Conservation (phyloP, 1,140 invertebrate genomes). For the Mycetomoellerius zeteki region DNA sequence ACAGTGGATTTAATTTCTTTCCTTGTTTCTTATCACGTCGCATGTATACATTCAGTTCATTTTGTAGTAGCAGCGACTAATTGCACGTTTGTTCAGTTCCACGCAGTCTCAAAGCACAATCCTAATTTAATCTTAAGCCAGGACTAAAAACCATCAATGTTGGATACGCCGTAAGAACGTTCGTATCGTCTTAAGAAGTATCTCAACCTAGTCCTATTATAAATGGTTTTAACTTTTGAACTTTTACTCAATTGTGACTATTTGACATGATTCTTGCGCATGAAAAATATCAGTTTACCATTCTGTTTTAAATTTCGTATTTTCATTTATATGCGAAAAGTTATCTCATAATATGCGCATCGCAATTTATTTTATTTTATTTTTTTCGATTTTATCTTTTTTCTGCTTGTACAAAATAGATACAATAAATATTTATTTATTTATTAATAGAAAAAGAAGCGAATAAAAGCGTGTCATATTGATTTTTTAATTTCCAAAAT, state of each 20-base stretch:
- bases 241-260: background rate
- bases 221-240: background rate
- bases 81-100: conserved; percentile 1
- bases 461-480: conserved; percentile 15
- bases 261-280: background rate
- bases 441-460: background rate
- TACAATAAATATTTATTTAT: conserved; percentile 27
- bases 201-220: background rate
- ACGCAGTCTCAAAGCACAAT: background rate
- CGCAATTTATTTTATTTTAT: conserved; percentile 13
- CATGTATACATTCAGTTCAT: background rate
- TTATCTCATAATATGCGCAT: background rate
- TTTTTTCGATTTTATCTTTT: background rate
- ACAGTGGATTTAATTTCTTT: conserved; percentile 52
- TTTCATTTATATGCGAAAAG: conserved; percentile 3
- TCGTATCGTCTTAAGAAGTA: background rate
- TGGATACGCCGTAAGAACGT: conserved; percentile 4
- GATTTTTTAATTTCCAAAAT: background rate
- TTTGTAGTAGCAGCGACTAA: conserved; percentile 10
- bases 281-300: conserved; percentile 8
- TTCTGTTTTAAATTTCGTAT: background rate
- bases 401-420: background rate
- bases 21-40: conserved; percentile 4
- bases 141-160: conserved; percentile 9
- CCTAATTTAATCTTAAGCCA: conserved; percentile 22